These are phyloP conservation scores for Helogale parvula DNA, from an alignment of 2,113 vertebrate genomes.

Conservation along the genomic window DNA sequence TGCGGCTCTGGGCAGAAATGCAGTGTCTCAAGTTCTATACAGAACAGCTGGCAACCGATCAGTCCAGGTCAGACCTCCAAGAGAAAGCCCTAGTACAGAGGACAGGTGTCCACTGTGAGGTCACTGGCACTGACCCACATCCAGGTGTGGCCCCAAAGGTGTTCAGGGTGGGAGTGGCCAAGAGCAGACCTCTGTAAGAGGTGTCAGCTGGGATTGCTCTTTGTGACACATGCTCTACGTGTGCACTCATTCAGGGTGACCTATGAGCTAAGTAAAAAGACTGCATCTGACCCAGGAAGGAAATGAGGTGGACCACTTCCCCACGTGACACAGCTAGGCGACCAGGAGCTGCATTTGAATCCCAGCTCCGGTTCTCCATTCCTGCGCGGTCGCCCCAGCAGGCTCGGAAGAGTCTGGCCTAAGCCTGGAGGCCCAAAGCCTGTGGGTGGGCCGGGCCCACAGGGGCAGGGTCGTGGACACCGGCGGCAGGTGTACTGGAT, in stretches of 20 bases:
- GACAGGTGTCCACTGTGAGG: neutral
- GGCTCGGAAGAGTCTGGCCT: neutral
- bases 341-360: neutral
- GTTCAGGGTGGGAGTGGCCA: too few species aligned
- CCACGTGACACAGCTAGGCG: neutral
- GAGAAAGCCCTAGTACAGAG: neutral
- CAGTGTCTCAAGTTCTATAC: too few species aligned
- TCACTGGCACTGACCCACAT: neutral
- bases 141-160: neutral
- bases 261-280: neutral
- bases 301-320: neutral
- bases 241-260: neutral
- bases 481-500: neutral
- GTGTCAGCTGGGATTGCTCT: neutral
- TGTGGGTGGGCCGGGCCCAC: neutral
- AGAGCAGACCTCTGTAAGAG: neutral
- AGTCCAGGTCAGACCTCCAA: neutral
- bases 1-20: too few species aligned
- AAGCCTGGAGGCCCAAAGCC: neutral
- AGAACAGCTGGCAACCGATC: too few species aligned
- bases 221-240: neutral
- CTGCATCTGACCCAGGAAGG: neutral
- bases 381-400: neutral
- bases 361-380: neutral
- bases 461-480: fast-evolving